Percentiles rank a stretch among this genome's conserved stretches.
Evolutionary conservation across 92 coral and sea anemone species (phyloP).

Genomic region (Epizoanthus fatuus): DNA sequence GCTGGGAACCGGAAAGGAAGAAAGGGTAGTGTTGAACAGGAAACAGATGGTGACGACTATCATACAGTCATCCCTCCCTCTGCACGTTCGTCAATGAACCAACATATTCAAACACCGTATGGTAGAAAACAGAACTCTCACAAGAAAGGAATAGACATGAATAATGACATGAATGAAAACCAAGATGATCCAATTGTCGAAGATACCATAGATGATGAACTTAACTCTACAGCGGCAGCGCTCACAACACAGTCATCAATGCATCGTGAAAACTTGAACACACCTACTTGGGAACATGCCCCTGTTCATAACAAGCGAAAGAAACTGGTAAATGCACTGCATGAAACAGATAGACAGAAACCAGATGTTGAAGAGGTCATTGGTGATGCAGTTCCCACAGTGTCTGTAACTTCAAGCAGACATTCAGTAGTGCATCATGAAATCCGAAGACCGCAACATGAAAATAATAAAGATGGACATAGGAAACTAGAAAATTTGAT

Average conservation of each 20-base stretch:
- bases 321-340: background rate
- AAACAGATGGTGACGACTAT: background rate
- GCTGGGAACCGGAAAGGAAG: background rate
- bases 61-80: background rate
- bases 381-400: slow-evolving; percentile 24
- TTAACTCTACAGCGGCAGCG: background rate
- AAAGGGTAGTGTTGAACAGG: background rate
- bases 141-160: background rate
- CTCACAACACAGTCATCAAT: background rate
- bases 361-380: slow-evolving; percentile 24
- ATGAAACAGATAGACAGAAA: background rate
- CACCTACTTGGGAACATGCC: background rate
- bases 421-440: background rate
- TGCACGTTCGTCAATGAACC: background rate
- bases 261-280: background rate
- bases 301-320: background rate
- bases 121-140: too few relatives aligned
- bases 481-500: background rate
- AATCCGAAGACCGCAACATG: background rate
- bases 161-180: background rate
- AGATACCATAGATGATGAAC: slow-evolving; percentile 14
- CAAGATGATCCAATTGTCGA: background rate
- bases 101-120: background rate
- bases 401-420: slow-evolving; percentile 18
- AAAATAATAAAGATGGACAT: background rate